These are phyloP conservation scores for Sebastes oblongus DNA, from an alignment of 2,797 vertebrate species.

Conservation along the genomic window DNA sequence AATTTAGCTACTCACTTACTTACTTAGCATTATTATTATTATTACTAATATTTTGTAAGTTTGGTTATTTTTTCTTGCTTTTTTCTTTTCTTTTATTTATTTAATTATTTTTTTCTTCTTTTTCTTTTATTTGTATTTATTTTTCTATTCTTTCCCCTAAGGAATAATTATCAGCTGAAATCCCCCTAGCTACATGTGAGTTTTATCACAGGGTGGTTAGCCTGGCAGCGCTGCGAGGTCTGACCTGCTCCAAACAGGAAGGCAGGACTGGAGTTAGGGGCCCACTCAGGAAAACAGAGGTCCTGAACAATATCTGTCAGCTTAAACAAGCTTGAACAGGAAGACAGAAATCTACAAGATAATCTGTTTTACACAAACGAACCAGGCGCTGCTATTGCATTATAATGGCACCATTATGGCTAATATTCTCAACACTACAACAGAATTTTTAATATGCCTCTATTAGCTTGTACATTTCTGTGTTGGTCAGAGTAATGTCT, in stretches of 20 bases:
- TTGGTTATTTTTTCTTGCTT: too few relatives aligned
- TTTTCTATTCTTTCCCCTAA: not conserved
- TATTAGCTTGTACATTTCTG: not conserved
- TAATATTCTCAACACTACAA: not conserved
- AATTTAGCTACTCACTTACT: not conserved
- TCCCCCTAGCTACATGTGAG: constrained; percentile 47
- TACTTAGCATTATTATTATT: too few relatives aligned
- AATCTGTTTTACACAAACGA: constrained; percentile 14
- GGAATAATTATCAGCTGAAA: constrained; percentile 15
- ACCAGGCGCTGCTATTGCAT: not conserved
- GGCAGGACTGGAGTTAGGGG: constrained; percentile 23
- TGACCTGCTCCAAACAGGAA: constrained; percentile 70
- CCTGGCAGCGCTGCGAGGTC: constrained; percentile 31
- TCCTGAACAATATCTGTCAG: constrained; percentile 49
- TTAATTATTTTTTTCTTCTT: too few relatives aligned
- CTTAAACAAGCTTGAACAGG: constrained; percentile 49
- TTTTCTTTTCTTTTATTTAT: too few relatives aligned
- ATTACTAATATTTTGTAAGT: too few relatives aligned
- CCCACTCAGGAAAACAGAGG: constrained; percentile 58
- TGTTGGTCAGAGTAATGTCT: not conserved
- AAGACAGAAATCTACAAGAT: constrained; percentile 38
- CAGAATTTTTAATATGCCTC: not conserved
- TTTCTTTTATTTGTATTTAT: too few relatives aligned
- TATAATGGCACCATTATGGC: not conserved
- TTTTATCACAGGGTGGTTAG: constrained; percentile 55